phyloP scores from a whole-genome alignment of 2,113 vertebrate genomes.

The Tympanuchus pallidicinctus region DNA sequence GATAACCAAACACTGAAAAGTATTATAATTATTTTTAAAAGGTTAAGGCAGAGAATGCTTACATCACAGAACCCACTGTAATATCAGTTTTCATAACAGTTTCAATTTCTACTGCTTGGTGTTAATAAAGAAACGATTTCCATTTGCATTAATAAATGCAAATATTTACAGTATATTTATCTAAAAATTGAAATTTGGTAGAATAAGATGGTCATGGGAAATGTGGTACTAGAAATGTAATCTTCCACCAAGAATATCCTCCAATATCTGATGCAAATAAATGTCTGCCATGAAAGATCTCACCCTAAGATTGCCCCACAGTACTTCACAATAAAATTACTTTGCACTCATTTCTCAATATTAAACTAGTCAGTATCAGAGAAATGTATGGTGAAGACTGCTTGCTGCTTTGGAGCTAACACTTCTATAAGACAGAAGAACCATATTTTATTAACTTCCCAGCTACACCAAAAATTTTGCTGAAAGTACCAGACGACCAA shows the following conservation, averaged over 20 bases:
- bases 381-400: not conserved
- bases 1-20: not conserved
- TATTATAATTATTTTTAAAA: not conserved
- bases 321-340: not conserved
- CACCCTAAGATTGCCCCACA: not conserved
- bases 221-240: not conserved
- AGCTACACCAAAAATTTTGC: not conserved
- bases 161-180: slow-evolving; percentile 70
- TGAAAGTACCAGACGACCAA: not conserved
- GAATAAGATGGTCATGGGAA: not conserved
- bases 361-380: not conserved
- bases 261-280: slow-evolving; percentile 7
- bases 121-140: slow-evolving; percentile 26
- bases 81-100: not conserved
- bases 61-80: not conserved
- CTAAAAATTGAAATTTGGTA: not conserved
- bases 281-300: not conserved
- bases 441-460: not conserved
- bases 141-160: slow-evolving; percentile 62
- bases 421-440: not conserved
- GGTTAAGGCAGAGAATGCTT: not conserved
- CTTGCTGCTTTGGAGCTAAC: not conserved
- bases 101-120: not conserved
- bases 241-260: not conserved
- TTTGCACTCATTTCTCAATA: not conserved